Evolutionary conservation across 2,888 invertebrate genomes (phyloP).

Genomic region (Altica lythri): DNA sequence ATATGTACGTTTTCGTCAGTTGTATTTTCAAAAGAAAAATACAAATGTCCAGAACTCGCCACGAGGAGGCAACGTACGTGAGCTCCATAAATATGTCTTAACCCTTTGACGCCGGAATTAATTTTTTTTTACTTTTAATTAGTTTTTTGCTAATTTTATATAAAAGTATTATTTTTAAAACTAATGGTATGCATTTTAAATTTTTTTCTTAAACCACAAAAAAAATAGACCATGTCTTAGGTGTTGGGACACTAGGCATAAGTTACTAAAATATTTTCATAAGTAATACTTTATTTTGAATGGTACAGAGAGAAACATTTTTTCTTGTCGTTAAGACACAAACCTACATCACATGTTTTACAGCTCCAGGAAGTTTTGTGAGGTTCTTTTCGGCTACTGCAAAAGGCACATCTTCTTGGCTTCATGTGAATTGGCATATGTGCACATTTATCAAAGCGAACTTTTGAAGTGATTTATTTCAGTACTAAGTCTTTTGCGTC

Average conservation of each 20-base stretch:
- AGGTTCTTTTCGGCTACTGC: conserved; percentile 3
- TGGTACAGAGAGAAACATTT: conserved; percentile 2
- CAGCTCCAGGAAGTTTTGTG: conserved; percentile 7
- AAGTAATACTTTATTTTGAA: not conserved
- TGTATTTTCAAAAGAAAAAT: too few relatives aligned
- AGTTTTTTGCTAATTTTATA: not conserved
- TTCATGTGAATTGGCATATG: not conserved
- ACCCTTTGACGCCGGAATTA: not conserved
- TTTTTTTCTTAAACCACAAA: too few relatives aligned
- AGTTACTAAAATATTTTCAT: too few relatives aligned
- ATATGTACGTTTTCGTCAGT: too few relatives aligned
- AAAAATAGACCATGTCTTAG: not conserved
- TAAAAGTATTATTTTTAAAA: not conserved
- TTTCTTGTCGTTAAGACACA: conserved; percentile 7
- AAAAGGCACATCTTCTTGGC: not conserved
- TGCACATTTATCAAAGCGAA: not conserved
- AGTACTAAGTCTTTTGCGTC: not conserved
- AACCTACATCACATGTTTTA: conserved; percentile 8
- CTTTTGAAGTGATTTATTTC: not conserved
- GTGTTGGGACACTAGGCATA: not conserved
- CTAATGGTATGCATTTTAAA: not conserved
- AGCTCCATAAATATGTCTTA: too few relatives aligned
- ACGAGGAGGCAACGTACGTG: too few relatives aligned
- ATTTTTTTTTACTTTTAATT: not conserved
- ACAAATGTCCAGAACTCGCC: too few relatives aligned